A percentile compares a stretch with the other conserved stretches of the same genome.
Evolutionary conservation across 2,113 vertebrate species (phyloP).

Genomic region (Lamprotornis superbus): DNA sequence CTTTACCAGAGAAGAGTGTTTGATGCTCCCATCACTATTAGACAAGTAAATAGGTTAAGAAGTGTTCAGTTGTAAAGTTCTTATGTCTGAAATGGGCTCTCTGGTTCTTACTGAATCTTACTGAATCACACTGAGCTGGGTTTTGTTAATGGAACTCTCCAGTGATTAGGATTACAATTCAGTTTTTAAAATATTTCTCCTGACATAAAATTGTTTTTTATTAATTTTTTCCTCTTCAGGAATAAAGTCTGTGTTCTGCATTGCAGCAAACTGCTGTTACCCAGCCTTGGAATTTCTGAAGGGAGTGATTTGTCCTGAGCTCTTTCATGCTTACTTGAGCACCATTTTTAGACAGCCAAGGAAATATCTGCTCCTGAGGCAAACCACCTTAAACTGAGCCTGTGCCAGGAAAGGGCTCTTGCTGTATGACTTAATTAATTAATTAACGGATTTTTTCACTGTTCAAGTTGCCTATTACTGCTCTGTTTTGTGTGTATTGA

Average conservation of each 20-base stretch:
- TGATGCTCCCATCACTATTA: background rate
- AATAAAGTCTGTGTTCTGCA: conserved; percentile 30
- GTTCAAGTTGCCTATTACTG: background rate
- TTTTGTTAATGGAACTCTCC: background rate
- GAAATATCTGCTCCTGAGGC: background rate
- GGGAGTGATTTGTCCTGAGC: background rate
- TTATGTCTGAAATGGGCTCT: background rate
- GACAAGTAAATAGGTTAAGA: background rate
- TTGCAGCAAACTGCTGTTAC: conserved; percentile 10
- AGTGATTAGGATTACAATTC: background rate
- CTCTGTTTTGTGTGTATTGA: background rate
- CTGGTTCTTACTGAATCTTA: background rate
- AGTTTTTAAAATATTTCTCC: background rate
- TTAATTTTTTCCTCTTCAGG: conserved; percentile 17
- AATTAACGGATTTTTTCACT: background rate
- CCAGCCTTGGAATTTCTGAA: background rate
- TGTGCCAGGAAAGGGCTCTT: background rate
- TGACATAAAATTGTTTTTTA: background rate
- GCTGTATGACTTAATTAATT: background rate
- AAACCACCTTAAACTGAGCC: background rate
- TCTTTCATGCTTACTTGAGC: background rate
- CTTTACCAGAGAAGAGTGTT: background rate
- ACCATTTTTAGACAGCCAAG: background rate
- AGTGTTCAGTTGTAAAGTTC: background rate
- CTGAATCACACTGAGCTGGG: background rate